A percentile compares a stretch with the other conserved stretches of the same genome.
Conservation (phyloP, 2,888 invertebrate genomes). For the Epinotia brunnichana region DNA sequence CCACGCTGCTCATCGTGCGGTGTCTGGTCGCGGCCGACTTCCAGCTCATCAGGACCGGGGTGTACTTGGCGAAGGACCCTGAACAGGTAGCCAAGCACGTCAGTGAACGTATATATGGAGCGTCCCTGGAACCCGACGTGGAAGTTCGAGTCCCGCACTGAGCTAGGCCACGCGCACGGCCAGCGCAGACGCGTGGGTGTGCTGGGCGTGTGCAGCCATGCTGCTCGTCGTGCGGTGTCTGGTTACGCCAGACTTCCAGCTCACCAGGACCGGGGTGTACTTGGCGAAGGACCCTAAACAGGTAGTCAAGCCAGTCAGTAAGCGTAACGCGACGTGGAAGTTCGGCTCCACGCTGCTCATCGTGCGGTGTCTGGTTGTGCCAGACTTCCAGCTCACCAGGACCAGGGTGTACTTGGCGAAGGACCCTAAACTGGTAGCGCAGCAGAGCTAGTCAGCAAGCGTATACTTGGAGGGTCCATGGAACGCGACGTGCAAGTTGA, state of each 20-base stretch:
- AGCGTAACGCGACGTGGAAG: slow-evolving; percentile 58
- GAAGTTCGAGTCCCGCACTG: slow-evolving; percentile 63
- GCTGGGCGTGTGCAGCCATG: slow-evolving; percentile 72
- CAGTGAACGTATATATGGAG: slow-evolving; percentile 64
- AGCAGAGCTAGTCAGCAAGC: slow-evolving; percentile 47
- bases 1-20: slow-evolving; percentile 69
- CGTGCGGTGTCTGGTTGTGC: slow-evolving; percentile 72
- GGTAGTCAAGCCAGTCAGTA: background rate
- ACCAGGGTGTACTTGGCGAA: slow-evolving; percentile 64
- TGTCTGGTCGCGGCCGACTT: slow-evolving; percentile 76
- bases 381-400: slow-evolving; percentile 68
- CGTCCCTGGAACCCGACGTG: slow-evolving; percentile 60
- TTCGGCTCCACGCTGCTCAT: slow-evolving; percentile 69
- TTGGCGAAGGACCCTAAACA: slow-evolving; percentile 60
- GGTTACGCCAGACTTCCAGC: slow-evolving; percentile 71
- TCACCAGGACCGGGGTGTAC: slow-evolving; percentile 64
- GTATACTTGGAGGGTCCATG: too few species aligned
- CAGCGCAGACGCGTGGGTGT: slow-evolving; percentile 69
- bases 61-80: slow-evolving; percentile 66
- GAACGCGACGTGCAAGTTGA: slow-evolving; percentile 64
- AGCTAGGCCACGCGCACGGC: slow-evolving; percentile 66
- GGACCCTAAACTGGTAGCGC: slow-evolving; percentile 56
- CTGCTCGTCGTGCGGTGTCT: slow-evolving; percentile 72
- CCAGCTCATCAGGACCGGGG: slow-evolving; percentile 63
- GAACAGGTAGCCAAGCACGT: slow-evolving; percentile 64